These are phyloP conservation scores for Pantelozetes paolii DNA, from an alignment of 2,888 invertebrate species.

Conservation along the genomic window DNA sequence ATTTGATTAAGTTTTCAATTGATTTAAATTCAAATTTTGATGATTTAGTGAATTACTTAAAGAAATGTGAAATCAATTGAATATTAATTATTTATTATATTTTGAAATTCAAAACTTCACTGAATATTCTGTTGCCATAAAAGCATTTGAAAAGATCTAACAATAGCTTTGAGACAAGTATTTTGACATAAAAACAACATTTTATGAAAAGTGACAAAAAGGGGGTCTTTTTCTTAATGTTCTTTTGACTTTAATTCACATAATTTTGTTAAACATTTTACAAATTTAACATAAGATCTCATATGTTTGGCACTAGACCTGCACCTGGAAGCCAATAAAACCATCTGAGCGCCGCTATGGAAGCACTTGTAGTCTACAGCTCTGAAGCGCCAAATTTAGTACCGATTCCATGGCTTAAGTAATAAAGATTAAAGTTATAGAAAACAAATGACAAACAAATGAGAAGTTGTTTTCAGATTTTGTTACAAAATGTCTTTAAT, in stretches of 20 bases:
- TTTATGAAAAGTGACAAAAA: too few relatives aligned
- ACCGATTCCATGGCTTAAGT: not conserved
- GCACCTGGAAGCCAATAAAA: slow-evolving; percentile 1
- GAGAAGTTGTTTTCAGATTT: not conserved
- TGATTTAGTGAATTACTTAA: too few relatives aligned
- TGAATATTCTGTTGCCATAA: too few relatives aligned
- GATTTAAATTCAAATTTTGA: too few relatives aligned
- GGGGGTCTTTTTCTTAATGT: not conserved
- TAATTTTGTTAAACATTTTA: not conserved
- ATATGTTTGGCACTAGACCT: not conserved
- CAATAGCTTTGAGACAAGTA: too few relatives aligned
- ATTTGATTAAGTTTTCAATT: too few relatives aligned
- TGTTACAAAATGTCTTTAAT: slow-evolving; percentile 10
- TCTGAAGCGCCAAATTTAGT: slow-evolving; percentile 7
- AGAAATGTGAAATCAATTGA: too few relatives aligned
- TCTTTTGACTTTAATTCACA: not conserved
- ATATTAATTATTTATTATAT: too few relatives aligned
- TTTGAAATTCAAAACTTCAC: too few relatives aligned
- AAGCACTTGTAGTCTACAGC: not conserved
- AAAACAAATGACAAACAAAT: slow-evolving; percentile 14
- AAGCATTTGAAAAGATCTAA: too few relatives aligned
- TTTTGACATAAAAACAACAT: too few relatives aligned
- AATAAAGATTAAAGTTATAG: not conserved
- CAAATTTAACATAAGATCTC: not conserved
- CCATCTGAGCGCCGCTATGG: not conserved